Evolutionary conservation across 2,113 vertebrate species (phyloP), one percentile per base, ranked within the genome.

Genomic region (Columba livia): DNA sequence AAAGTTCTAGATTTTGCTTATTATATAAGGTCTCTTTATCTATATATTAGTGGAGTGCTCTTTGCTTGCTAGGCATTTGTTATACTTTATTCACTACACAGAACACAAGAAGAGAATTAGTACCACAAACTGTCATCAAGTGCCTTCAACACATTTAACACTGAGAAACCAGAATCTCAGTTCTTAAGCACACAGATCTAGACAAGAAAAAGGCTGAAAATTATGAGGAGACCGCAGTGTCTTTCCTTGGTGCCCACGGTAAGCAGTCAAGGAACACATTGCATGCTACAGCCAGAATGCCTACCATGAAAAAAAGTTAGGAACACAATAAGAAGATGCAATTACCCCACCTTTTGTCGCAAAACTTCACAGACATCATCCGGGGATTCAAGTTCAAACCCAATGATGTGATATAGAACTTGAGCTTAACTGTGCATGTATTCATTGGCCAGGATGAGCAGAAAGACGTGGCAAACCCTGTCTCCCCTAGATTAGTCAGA

Each of bases 401-500:
- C 9, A 19, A 2, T 6, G 14, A 75, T 11, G 2, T 29, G 29
- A 34, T 56, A 16, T 10, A n/a, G 74, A 69, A 86, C 23, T 6
- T 66, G 31, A 83, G 6, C 8, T 24, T 53, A 44, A 21, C 7
- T 26, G 34, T 40, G 19, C 18, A n/a, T 25, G 29, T 34, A 18
- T 12, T 85, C 62, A 16, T 31, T 40, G 16, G 14, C 24, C 26
- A 65, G 26, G 36, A 25, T 17, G 21, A 77, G 18, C 50, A 86
- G 53, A 65, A 65, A 44, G 10, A 56, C 0, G 0, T 19, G 14
- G 7, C 6, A 91, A 75, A 53, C 5, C 4, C 6, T 67, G 0
- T 23, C 20, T 67, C 10, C 6, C 25, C 42, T 24, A 42, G n/a
- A 9, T 23, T 38, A 57, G 36, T 18, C 8, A 74, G 24, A 56